These are phyloP conservation scores for Sebastes flavidus DNA, from an alignment of 2,797 vertebrate species.

Conservation along the genomic window DNA sequence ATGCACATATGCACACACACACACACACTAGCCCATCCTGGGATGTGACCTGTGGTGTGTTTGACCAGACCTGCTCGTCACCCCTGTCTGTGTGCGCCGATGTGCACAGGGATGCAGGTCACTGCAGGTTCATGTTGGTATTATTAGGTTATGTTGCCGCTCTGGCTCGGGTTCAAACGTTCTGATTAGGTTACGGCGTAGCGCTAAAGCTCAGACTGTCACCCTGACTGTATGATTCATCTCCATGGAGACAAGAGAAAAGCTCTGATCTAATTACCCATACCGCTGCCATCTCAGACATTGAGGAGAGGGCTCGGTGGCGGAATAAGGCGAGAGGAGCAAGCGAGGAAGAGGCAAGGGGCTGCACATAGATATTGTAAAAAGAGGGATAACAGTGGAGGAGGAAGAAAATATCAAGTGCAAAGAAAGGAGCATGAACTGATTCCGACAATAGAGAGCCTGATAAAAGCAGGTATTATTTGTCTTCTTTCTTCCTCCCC, in stretches of 20 bases:
- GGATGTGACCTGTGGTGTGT: slow-evolving; percentile 68
- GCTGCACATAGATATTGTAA: slow-evolving; percentile 8
- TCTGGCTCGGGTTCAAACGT: slow-evolving; percentile 73
- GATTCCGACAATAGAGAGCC: slow-evolving; percentile 44
- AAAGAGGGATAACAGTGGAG: slow-evolving; percentile 7
- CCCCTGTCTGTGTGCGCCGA: slow-evolving; percentile 46
- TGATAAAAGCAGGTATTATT: slow-evolving; percentile 68
- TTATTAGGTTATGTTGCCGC: slow-evolving; percentile 74
- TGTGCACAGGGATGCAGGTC: slow-evolving; percentile 70
- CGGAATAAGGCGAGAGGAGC: slow-evolving; percentile 38
- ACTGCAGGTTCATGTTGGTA: slow-evolving; percentile 68
- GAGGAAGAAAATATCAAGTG: slow-evolving; percentile 21
- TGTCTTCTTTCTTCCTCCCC: slow-evolving; percentile 55
- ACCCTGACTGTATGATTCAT: slow-evolving; percentile 78
- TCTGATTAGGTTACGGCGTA: slow-evolving; percentile 76
- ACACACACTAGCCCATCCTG: slow-evolving; percentile 36
- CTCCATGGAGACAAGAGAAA: slow-evolving; percentile 81
- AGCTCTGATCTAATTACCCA: slow-evolving; percentile 80
- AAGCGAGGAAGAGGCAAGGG: slow-evolving; percentile 30
- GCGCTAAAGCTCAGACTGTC: slow-evolving; percentile 77
- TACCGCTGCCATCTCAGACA: slow-evolving; percentile 66
- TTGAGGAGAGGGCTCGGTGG: slow-evolving; percentile 45
- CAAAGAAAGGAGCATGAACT: slow-evolving; percentile 15
- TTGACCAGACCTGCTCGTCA: slow-evolving; percentile 62
- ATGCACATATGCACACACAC: slow-evolving; percentile 7